These are phyloP conservation scores for Drosophila kurseongensis DNA, from an alignment of 1,140 invertebrate genomes.

Conservation along the genomic window DNA sequence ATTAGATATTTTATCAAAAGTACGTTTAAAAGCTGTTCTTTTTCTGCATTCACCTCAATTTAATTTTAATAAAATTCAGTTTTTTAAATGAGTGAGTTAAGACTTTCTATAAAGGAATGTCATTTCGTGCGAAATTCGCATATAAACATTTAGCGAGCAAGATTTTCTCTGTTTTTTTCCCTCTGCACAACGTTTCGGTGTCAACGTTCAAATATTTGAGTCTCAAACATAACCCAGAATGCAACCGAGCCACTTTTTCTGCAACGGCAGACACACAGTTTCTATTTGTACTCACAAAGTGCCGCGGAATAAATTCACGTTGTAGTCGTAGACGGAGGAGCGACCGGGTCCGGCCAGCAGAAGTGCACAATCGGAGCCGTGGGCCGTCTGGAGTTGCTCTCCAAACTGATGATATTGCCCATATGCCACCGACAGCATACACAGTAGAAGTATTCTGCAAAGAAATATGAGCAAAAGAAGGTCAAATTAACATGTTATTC, in stretches of 20 bases:
- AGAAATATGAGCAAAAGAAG: conserved; percentile 20
- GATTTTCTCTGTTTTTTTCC: not conserved
- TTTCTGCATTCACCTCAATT: not conserved
- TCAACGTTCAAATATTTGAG: conserved; percentile 53
- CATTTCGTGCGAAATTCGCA: no score
- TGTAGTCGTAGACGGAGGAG: conserved; percentile 92
- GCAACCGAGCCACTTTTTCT: conserved; percentile 32
- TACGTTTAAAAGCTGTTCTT: not conserved
- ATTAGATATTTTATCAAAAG: no score
- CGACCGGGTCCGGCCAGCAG: conserved; percentile 90
- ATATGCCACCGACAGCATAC: conserved; percentile 27
- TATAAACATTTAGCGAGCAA: no score
- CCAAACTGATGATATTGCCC: conserved; percentile 80
- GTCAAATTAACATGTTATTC: conserved; percentile 40
- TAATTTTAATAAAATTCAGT: no score
- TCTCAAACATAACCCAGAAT: conserved; percentile 62
- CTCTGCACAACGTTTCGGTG: conserved; percentile 35
- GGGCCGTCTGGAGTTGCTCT: conserved; percentile 70
- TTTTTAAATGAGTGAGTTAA: no score
- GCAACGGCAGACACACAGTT: conserved; percentile 16
- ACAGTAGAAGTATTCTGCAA: conserved; percentile 76
- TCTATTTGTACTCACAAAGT: conserved; percentile 87
- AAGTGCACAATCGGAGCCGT: conserved; percentile 89
- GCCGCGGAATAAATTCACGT: conserved; percentile 91
- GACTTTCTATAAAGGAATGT: no score